A percentile compares a stretch with the other conserved stretches of the same genome.
phyloP scores from a whole-genome alignment of 2,797 vertebrate genomes.

The Squalus acanthias region DNA sequence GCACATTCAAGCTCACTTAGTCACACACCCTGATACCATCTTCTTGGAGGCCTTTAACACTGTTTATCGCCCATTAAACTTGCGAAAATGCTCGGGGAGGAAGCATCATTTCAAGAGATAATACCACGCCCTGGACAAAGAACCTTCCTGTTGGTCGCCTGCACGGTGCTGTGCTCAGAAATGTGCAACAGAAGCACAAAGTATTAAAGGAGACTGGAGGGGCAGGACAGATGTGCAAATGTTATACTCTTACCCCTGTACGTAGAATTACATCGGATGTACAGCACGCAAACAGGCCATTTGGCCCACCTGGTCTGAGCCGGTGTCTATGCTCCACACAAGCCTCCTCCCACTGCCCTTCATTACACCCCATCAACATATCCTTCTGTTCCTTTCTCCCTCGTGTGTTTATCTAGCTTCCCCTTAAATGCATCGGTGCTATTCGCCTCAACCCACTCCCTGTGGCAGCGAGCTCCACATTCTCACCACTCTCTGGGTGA shows the following conservation, averaged over 20 bases:
- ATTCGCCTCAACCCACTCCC: background rate
- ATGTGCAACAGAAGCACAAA: background rate
- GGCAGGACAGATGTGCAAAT: background rate
- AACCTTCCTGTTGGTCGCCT: too few species aligned
- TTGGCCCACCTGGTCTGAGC: background rate
- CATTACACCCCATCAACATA: background rate
- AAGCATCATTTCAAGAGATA: background rate
- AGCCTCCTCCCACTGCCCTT: background rate
- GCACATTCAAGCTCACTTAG: background rate
- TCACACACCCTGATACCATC: conserved; percentile 5
- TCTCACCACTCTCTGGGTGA: background rate
- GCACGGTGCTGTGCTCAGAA: background rate
- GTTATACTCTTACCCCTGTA: background rate
- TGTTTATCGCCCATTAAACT: conserved; percentile 9
- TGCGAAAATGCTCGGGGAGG: background rate
- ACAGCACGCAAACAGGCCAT: background rate
- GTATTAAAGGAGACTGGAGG: background rate
- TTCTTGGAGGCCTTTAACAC: background rate
- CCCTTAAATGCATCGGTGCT: background rate
- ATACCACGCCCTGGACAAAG: background rate
- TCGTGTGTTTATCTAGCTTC: background rate
- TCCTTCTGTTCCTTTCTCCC: background rate
- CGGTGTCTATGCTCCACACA: background rate
- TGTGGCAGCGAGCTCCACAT: background rate
- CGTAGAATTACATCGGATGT: background rate